phyloP scores from a whole-genome alignment of 35 echinoderm and acorn worm species.

The Patiria miniata region DNA sequence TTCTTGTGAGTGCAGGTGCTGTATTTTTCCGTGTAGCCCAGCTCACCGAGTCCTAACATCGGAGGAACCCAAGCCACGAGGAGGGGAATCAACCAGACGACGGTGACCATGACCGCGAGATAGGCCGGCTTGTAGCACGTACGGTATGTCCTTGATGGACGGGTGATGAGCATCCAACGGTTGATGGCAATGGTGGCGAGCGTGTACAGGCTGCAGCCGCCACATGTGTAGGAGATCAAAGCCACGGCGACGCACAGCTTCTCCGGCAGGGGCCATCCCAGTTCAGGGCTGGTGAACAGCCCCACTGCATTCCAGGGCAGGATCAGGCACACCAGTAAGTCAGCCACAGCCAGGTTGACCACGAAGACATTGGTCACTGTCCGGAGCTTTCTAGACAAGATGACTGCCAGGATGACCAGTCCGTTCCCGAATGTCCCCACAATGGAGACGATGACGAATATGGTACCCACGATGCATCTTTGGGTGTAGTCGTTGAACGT shows the following conservation, averaged over 20 bases:
- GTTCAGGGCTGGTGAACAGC: conserved; percentile 47
- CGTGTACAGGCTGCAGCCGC: conserved; percentile 83
- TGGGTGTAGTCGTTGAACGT: conserved; percentile 78
- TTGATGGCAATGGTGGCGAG: conserved; percentile 80
- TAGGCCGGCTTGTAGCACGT: conserved; percentile 47
- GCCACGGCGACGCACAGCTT: conserved; percentile 59
- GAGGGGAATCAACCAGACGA: conserved; percentile 71
- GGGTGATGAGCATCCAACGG: conserved; percentile 71
- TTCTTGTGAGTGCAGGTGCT: conserved; percentile 75
- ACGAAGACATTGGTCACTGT: conserved; percentile 92
- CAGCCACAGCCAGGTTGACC: conserved; percentile 80
- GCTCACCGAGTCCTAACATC: conserved; percentile 62
- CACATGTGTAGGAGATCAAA: conserved; percentile 57
- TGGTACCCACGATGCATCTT: conserved; percentile 41
- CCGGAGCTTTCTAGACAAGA: conserved; percentile 70
- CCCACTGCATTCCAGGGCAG: conserved; percentile 71
- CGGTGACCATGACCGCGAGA: conserved; percentile 44
- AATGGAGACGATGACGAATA: conserved; percentile 56
- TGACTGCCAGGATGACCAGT: conserved; percentile 76
- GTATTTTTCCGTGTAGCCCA: conserved; percentile 85
- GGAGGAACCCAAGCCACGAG: conserved; percentile 66
- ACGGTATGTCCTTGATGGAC: conserved; percentile 14
- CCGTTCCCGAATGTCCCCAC: conserved; percentile 74
- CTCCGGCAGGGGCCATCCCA: conserved; percentile 52
- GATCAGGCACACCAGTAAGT: conserved; percentile 63